Base-by-base conservation (phyloP, 2,113 vertebrate species). In the Tapirus terrestris region DNA sequence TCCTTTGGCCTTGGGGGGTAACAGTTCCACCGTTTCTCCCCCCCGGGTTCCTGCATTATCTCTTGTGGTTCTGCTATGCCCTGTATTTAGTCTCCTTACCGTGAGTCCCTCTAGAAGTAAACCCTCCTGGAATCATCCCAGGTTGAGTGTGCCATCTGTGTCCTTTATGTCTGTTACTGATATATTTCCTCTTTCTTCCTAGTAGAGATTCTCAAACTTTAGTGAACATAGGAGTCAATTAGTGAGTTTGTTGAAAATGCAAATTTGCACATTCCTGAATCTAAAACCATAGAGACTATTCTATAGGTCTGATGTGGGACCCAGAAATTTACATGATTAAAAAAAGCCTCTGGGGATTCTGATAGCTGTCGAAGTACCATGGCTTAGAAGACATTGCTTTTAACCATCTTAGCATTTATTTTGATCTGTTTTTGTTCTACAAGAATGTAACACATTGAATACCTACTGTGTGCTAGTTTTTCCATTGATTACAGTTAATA, bases 361-460 rank as follows among this genome's bases (percentile, higher is more conserved):
- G n/a, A 23, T 7, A n/a, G 65, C 51, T 25, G 1, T 12, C 5
- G 21, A 51, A 51, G 31, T 67, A 3, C 10, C 72, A 4, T 8
- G 51, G 4, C 18, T 67, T 48, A 13, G 1, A 61, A 45, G 20
- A 43, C 39, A 53, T 27, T 60, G 43, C 63, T 96, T 83, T 94
- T 13, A 43, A 29, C 25, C 36, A 31, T 25, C 77, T 31, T 79
- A 1, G 1, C 3, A 39, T 73, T 60, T 60, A 39, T 16, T 80
- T 92, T 31, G 8, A 11, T 56, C 27, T 73, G 18, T 31, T 36
- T 36, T 81, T 58, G 12, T 56, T 92, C 33, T 51, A 14, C 0
- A 76, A 68, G 33, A 48, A n/a, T 61, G 3, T 48, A 79, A 27
- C 90, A 89, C 95, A 61, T 96, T 97, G 96, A 98, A 98, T 97